Conservation (phyloP, 1,140 invertebrate genomes). For the Tachypleus tridentatus region DNA sequence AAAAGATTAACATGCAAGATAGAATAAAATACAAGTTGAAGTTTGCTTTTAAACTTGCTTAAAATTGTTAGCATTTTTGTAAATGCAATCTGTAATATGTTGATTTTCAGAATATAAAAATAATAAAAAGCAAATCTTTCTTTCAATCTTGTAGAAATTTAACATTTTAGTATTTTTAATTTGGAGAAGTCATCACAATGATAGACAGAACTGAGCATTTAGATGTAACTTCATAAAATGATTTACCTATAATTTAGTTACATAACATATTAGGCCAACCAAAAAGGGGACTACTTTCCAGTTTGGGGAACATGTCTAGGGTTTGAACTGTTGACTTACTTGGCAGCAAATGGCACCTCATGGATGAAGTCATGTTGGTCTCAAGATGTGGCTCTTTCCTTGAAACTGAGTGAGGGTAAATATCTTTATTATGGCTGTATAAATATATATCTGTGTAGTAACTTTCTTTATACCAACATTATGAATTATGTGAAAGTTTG, state of each 20-base stretch:
- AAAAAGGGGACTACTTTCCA: conserved; percentile 60
- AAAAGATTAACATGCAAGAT: too few species aligned
- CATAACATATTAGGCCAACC: conserved; percentile 40
- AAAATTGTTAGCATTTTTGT: too few species aligned
- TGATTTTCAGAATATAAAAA: background rate
- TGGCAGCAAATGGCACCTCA: conserved; percentile 46
- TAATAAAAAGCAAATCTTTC: background rate
- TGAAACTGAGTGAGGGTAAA: conserved; percentile 51
- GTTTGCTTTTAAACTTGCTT: too few species aligned
- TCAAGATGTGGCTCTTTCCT: conserved; percentile 41
- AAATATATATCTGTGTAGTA: too few species aligned
- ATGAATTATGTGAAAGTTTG: too few species aligned
- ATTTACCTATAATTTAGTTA: too few species aligned
- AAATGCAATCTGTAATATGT: too few species aligned
- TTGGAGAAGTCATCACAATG: background rate
- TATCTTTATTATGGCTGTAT: too few species aligned
- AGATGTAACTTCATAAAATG: too few species aligned
- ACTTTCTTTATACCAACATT: too few species aligned
- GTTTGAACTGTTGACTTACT: conserved; percentile 62
- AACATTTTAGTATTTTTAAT: background rate
- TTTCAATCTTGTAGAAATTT: background rate
- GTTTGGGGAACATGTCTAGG: conserved; percentile 80
- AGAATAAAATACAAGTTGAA: too few species aligned
- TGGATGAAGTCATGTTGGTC: conserved; percentile 20
- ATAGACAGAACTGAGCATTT: too few species aligned